Base-by-base conservation (phyloP, 2,113 vertebrate species). In the Lethenteron reissneri region DNA sequence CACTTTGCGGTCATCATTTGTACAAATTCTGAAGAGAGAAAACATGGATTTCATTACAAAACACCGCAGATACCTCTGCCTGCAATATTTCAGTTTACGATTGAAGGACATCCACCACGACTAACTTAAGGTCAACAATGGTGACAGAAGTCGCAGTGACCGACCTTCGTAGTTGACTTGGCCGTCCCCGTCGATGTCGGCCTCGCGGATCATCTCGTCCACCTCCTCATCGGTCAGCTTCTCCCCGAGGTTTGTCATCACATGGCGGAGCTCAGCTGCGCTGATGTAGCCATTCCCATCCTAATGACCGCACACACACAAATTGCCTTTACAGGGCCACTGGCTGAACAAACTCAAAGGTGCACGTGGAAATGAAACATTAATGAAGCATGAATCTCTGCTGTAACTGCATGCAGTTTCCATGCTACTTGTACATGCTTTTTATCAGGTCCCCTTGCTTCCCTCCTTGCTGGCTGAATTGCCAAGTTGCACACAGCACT, bases 1-100 rank as follows among this genome's bases (percentile, higher is more conserved):
- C 88, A 91, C 82, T 91, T 91, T 57, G 87, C 86, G 1, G 87
- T 91, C 88, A 90, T 91, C 88, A 89, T 91, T 79, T 91, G 88
- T 81, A 91, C 88, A 74, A 91, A 90, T 79, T 91, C 88, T 91
- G 85, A 58, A 74, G 70, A 60, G 64, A 75, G 11, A 68, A 62
- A 19, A 19, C 62, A 64, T 64, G 8, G 4, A 64, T 64, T 64
- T 41, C 41, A 41, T 41, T 41, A 41, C 41, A 41, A 41, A 41
- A 41, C 41, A 41, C 41, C 6, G 41, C 41, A 41, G 6, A 41
- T 41, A 41, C 41, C 41, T 41, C 41, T 41, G 41, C 41, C 6
- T 41, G 41, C 41, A 41, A 41, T 41, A 41, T 41, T 41, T 41
- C 41, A 41, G 41, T 41, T 41, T 41, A 41, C 41, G 4, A 41